Evolutionary conservation across 2,113 vertebrate species (phyloP), one percentile per base, ranked within the genome.

Genomic region (Petrocephalus zakoni): DNA sequence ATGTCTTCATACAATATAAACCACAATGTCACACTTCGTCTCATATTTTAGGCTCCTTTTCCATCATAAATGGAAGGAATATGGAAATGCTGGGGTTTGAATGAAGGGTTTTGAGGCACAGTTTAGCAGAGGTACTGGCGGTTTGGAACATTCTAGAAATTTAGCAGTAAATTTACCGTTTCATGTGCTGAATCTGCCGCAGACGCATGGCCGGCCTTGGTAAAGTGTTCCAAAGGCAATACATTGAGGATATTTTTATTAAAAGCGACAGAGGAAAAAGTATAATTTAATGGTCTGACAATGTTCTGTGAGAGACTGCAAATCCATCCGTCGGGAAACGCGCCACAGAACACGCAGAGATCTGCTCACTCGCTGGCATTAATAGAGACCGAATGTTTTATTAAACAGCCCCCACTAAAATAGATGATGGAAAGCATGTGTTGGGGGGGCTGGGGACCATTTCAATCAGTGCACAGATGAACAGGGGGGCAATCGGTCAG

Each of bases 371-470:
- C 78, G 47, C 75, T 84, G 52, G 47, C 10, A 58, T 53, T 83
- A 83, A 88, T 83, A 34, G 34, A 58, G 52, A 37, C 25, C 17
- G 21, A 46, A 88, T 83, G 56, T 56, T 88, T 88, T 83, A 88
- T 88, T 88, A 83, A 83, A 88, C 11, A 83, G 52, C 49, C 37
- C 58, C 78, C 37, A 46, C 72, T 42, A 46, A 88, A 88, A 88
- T 83, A 88, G 53, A 88, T 58, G 72, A 88, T 58, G 52, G 49
- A 56, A 42, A 15, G 52, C 29, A 81, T 29, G 15, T 82, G 87
- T 42, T 34, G n/a, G 22, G 4, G 51, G 47, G 46, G 11, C 42
- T 2, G 21, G 47, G 42, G 87, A 37, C 68, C 15, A 52, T 51
- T 88, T 72, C n/a, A 88, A 88, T 52, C 17, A 72, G n/a, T 37